Base-by-base conservation (phyloP, 35 echinoderm and acorn worm genomes). In the Nesometra sesokonis region DNA sequence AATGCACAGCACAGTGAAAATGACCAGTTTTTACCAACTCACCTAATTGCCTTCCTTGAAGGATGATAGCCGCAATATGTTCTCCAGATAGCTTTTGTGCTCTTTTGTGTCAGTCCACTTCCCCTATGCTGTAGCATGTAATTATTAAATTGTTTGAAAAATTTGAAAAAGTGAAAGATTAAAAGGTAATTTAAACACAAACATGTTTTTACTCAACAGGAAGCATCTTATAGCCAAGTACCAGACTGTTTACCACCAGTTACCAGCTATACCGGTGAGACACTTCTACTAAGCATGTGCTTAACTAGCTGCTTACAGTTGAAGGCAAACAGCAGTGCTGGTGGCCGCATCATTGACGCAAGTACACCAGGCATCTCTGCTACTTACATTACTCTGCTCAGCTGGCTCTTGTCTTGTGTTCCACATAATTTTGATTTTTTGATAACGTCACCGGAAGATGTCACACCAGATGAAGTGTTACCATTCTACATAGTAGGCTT, bases 401-500 rank as follows among this genome's bases (percentile, higher is more conserved):
- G 91, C n/a, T 98, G 90, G 88, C 34, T 98, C 21, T 67, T 98
- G 78, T 94, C 92, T 31, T 39, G 91, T 32, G 90, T 98, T 29
- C 95, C 95, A 29, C 78, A 36, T 11, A 85, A 88, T 80, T 84
- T 94, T 34, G 90, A 94, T 35, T 98, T 90, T 67, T 33, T 98
- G 15, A 32, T 32, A 2, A 80, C 87, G n/a, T 34, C 81, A 3
- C 30, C 77, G 31, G 31, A 82, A 36, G 37, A 31, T 8, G 39
- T 7, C 23, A 40, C 77, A 4, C 36, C 31, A 30, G 85, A 76
- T 5, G 46, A 76, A 4, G 86, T 81, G 29, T 29, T 87, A 13
- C 94, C 95, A 8, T 98, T 98, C 82, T 36, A 82, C 34, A 92
- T 98, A 0, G 83, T 92, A 17, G 95, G 95, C 17, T 31, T 98